Conservation (phyloP, 1,140 invertebrate genomes). For the Drosophila guanche region DNA sequence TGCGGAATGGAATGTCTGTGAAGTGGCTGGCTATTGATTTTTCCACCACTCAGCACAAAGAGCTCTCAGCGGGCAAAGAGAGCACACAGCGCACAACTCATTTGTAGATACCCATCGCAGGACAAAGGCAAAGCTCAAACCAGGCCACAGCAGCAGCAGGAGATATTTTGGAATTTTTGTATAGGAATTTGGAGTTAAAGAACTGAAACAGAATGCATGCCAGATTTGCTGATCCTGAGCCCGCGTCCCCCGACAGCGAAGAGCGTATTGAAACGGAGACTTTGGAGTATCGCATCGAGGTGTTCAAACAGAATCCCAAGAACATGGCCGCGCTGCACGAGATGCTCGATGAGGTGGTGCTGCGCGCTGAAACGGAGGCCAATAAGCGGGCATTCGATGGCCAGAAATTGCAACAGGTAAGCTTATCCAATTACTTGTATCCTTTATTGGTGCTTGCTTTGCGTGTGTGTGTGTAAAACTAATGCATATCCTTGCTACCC, state of each 20-base stretch:
- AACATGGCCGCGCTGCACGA: conserved; percentile 75
- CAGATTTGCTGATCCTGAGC: conserved; percentile 77
- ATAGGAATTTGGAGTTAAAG: conserved; percentile 13
- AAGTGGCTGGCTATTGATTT: conserved; percentile 62
- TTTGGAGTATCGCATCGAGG: conserved; percentile 68
- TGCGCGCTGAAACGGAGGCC: conserved; percentile 74
- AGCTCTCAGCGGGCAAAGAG: conserved; percentile 7
- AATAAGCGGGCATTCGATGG: conserved; percentile 55
- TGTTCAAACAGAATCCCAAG: conserved; percentile 75
- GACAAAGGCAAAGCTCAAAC: conserved; percentile 38
- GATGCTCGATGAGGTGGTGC: conserved; percentile 77
- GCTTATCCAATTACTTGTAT: conserved; percentile 15
- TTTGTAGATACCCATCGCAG: conserved; percentile 69
- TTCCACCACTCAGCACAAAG: conserved; percentile 47
- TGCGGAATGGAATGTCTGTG: conserved; percentile 34
- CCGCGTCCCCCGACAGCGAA: conserved; percentile 61
- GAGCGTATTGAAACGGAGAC: conserved; percentile 58
- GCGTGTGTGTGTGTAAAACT: conserved; percentile 1
- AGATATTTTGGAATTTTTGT: conserved; percentile 8
- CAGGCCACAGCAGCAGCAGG: conserved; percentile 4
- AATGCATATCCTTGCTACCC: conserved; percentile 13
- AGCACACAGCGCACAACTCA: conserved; percentile 31
- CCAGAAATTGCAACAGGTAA: conserved; percentile 81
- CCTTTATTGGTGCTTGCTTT: conserved; percentile 24
- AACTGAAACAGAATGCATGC: conserved; percentile 68